phyloP scores from a whole-genome alignment of 2,113 vertebrate genomes.

The Hystrix cristata region DNA sequence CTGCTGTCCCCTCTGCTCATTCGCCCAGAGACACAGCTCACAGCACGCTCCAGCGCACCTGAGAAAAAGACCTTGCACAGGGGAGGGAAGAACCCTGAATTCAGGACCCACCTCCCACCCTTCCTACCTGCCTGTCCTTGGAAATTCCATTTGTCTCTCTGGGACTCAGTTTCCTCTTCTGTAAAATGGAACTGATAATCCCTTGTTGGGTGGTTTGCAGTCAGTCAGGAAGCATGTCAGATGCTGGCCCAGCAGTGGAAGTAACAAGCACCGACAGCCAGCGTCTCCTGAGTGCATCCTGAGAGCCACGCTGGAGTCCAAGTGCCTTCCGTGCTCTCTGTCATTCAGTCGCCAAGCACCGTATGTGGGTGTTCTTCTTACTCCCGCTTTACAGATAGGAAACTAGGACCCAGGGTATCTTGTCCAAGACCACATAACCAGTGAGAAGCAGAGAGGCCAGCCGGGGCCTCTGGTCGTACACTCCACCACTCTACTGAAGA shows the following conservation, averaged over 20 bases:
- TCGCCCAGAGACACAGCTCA: background rate
- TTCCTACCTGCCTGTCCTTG: background rate
- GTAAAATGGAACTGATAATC: background rate
- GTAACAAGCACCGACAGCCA: background rate
- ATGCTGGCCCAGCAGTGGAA: fast-evolving
- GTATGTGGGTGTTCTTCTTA: background rate
- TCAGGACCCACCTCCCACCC: background rate
- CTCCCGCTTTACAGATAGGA: background rate
- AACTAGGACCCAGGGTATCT: background rate
- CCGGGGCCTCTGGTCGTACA: background rate
- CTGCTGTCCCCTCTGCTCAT: background rate
- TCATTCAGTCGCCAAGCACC: too few relatives aligned
- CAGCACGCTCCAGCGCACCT: background rate
- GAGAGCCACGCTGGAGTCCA: fast-evolving
- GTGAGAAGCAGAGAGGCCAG: background rate
- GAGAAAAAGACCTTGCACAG: background rate
- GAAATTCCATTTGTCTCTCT: background rate
- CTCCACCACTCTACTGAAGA: background rate
- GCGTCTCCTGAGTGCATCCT: fast-evolving
- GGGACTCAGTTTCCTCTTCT: background rate
- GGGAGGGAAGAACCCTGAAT: background rate
- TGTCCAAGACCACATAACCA: background rate
- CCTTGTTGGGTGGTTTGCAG: background rate
- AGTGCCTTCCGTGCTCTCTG: fast-evolving
- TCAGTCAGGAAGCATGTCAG: background rate